Conservation (phyloP, 2,113 vertebrate genomes). For the Natator depressus region DNA sequence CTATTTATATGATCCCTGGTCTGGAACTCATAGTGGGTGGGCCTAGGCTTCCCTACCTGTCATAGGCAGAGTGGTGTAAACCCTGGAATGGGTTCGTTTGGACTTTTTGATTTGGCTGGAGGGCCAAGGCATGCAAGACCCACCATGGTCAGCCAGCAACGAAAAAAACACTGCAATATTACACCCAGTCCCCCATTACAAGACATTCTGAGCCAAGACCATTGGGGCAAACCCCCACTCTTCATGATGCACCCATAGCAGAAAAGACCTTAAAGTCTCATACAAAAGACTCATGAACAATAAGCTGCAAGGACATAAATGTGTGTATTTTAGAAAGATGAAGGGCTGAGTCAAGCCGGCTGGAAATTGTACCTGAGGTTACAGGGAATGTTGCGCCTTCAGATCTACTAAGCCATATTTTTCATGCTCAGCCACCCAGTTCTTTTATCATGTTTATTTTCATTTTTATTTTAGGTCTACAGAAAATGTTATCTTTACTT, state of each 20-base stretch:
- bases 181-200: background rate
- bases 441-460: background rate
- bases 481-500: background rate
- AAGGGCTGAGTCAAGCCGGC: background rate
- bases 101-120: background rate
- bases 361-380: background rate
- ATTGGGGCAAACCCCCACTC: background rate
- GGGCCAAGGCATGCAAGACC: background rate
- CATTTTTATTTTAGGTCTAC: background rate
- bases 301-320: background rate
- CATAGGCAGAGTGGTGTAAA: background rate
- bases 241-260: background rate
- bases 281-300: background rate
- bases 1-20: background rate
- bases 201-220: background rate
- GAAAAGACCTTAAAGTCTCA: background rate
- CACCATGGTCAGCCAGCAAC: background rate
- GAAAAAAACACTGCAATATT: background rate
- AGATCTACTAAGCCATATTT: background rate
- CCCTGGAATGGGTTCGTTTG: background rate
- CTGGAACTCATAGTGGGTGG: background rate
- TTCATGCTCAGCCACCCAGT: background rate
- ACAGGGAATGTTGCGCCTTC: background rate
- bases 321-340: background rate
- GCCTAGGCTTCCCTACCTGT: background rate